Conservation (phyloP, 2,113 vertebrate species). For the Accipiter virgatus region DNA sequence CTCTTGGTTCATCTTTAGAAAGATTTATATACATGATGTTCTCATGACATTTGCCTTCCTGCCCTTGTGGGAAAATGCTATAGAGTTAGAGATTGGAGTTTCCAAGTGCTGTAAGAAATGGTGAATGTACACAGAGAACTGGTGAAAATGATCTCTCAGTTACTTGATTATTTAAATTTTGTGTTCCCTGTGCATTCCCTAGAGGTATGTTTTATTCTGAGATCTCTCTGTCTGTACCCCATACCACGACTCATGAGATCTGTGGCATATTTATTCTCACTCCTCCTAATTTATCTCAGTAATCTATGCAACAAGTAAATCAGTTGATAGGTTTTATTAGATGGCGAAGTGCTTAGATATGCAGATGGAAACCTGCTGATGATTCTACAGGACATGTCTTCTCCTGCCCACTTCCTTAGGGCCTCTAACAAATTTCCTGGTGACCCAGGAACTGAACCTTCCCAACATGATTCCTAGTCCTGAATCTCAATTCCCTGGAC, state of each 20-base stretch:
- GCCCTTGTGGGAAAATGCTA: not conserved
- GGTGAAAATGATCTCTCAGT: not conserved
- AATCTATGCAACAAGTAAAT: not conserved
- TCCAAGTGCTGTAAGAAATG: not conserved
- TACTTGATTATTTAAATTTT: not conserved
- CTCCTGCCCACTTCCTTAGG: not conserved
- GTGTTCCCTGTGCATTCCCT: not conserved
- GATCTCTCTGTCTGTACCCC: not conserved
- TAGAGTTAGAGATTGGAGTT: not conserved
- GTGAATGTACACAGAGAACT: not conserved
- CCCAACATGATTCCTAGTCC: not conserved
- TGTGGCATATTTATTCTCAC: not conserved
- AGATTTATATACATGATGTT: not conserved
- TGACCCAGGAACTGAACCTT: not conserved
- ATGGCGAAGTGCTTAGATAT: not conserved
- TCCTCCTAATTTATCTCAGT: not conserved
- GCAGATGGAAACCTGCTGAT: not conserved
- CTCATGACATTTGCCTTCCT: slow-evolving; percentile 43
- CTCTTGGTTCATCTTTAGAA: not conserved
- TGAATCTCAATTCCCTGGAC: not conserved
- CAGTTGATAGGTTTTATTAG: not conserved
- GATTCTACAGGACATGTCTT: fast-evolving
- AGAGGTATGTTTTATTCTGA: not conserved
- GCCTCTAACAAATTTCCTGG: not conserved
- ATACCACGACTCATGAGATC: not conserved